Conservation (phyloP, 2,888 invertebrate species). For the Acleris holmiana region DNA sequence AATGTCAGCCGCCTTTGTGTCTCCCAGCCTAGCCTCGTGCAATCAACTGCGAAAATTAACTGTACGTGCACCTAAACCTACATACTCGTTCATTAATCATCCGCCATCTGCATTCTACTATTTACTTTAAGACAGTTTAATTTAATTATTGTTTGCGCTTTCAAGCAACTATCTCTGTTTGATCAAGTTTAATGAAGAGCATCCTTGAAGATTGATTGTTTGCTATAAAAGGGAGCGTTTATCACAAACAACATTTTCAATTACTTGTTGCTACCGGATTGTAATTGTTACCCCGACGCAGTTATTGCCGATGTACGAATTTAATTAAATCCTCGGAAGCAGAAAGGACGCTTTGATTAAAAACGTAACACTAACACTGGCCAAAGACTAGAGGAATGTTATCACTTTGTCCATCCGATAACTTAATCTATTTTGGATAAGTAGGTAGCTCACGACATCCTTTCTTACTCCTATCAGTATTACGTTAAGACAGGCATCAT, state of each 20-base stretch:
- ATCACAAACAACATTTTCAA: conserved; percentile 47
- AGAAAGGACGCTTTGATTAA: conserved; percentile 59
- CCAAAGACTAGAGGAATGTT: conserved; percentile 15
- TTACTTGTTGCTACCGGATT: conserved; percentile 64
- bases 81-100: too few relatives aligned
- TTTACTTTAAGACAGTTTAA: conserved; percentile 8
- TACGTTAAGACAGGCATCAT: too few relatives aligned
- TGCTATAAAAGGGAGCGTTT: conserved; percentile 23
- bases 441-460: too few relatives aligned
- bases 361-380: conserved; percentile 50
- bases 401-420: conserved; percentile 9
- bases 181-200: conserved; percentile 23
- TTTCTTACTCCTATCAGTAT: too few relatives aligned
- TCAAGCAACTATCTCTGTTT: conserved; percentile 21
- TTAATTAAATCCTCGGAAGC: conserved; percentile 70
- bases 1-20: conserved; percentile 22
- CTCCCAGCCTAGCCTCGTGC: not conserved
- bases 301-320: conserved; percentile 70
- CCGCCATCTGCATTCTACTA: not conserved
- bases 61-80: too few relatives aligned
- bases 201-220: conserved; percentile 22
- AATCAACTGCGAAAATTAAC: not conserved
- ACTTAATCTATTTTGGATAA: conserved; percentile 15
- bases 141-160: conserved; percentile 7
- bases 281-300: conserved; percentile 56